These are phyloP conservation scores for Oncorhynchus kisutch DNA, from an alignment of 2,113 vertebrate genomes.

Conservation along the genomic window DNA sequence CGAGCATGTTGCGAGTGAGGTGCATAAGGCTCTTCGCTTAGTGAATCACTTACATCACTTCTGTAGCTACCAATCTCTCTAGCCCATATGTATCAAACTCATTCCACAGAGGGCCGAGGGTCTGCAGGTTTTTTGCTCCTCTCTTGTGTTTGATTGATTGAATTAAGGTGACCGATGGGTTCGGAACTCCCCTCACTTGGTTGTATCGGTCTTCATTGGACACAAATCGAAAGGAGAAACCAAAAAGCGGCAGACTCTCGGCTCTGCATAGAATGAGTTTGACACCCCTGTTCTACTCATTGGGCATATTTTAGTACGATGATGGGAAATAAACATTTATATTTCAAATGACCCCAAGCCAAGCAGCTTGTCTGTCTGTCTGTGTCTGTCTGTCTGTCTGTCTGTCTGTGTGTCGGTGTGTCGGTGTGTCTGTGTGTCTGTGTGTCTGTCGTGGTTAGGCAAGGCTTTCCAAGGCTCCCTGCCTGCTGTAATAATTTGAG, in stretches of 20 bases:
- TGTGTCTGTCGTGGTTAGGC: neutral
- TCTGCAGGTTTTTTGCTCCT: too few species aligned
- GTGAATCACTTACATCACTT: neutral
- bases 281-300: neutral
- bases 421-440: too few species aligned
- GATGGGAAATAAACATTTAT: neutral
- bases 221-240: too few species aligned
- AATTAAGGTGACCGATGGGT: too few species aligned
- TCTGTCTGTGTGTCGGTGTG: too few species aligned
- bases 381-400: neutral
- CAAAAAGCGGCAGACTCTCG: too few species aligned
- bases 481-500: conserved; percentile 36
- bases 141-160: too few species aligned
- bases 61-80: neutral
- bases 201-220: too few species aligned
- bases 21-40: neutral
- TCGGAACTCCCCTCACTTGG: too few species aligned
- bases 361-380: neutral
- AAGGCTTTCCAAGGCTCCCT: neutral
- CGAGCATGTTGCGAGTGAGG: neutral
- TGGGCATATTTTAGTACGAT: neutral
- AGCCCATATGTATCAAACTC: neutral
- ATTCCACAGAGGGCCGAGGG: too few species aligned
- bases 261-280: too few species aligned
- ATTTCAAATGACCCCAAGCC: neutral